These are phyloP conservation scores for Zenarchopterus dispar DNA, from an alignment of 2,797 vertebrate species.

Conservation along the genomic window DNA sequence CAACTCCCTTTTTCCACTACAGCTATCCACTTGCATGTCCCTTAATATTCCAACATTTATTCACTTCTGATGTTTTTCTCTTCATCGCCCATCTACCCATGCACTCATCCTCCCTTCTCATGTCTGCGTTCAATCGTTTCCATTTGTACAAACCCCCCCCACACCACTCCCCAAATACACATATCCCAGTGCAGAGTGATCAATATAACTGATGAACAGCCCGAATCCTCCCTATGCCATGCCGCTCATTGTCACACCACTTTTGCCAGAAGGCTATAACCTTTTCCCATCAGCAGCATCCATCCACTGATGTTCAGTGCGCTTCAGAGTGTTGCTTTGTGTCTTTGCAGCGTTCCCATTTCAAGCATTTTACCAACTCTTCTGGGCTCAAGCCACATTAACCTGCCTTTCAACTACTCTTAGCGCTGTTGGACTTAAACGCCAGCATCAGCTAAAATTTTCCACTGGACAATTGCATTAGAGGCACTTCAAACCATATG, in stretches of 20 bases:
- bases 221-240: constrained; percentile 31
- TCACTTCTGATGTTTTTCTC: constrained; percentile 1
- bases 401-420: constrained; percentile 32
- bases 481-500: constrained; percentile 28
- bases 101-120: constrained; percentile 15
- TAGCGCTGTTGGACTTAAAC: constrained; percentile 19
- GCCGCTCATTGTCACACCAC: constrained; percentile 64
- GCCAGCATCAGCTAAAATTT: constrained; percentile 41
- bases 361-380: constrained; percentile 52
- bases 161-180: too few species aligned
- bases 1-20: constrained; percentile 3
- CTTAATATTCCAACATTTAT: neutral
- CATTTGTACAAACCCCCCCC: too few species aligned
- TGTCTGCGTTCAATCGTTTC: too few species aligned
- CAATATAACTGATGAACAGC: constrained; percentile 57
- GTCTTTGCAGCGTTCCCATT: constrained; percentile 46
- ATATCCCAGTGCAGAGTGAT: constrained; percentile 30
- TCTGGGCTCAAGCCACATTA: constrained; percentile 36
- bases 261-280: constrained; percentile 23
- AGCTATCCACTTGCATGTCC: constrained; percentile 4
- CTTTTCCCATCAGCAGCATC: constrained; percentile 26
- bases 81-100: constrained; percentile 16
- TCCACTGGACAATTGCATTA: constrained; percentile 20
- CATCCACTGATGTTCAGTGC: constrained; percentile 17
- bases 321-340: constrained; percentile 38